A percentile compares a stretch with the other conserved stretches of the same genome.
Conservation (phyloP, 2,888 invertebrate genomes). For the Hypselothyrea guttata region DNA sequence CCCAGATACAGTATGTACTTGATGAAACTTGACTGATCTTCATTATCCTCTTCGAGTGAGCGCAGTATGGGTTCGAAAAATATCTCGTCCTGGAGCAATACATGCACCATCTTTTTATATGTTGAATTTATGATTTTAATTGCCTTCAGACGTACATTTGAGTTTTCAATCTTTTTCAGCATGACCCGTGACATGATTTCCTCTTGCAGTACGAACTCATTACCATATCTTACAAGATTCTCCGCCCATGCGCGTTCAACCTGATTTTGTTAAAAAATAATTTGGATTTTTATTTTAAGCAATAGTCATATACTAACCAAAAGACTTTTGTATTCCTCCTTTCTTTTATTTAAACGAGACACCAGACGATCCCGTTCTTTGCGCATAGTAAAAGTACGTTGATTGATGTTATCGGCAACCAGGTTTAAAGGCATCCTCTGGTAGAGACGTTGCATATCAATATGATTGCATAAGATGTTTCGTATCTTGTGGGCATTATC, state of each 20-base stretch:
- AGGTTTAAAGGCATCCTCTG: slow-evolving; percentile 79
- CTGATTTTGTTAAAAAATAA: too few species aligned
- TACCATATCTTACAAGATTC: slow-evolving; percentile 77
- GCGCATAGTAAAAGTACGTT: slow-evolving; percentile 80
- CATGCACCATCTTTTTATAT: slow-evolving; percentile 78
- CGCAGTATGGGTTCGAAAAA: slow-evolving; percentile 81
- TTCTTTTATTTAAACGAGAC: slow-evolving; percentile 62
- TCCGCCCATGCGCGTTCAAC: slow-evolving; percentile 67
- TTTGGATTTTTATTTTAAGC: background rate
- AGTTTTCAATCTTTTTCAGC: slow-evolving; percentile 79
- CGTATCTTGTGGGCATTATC: slow-evolving; percentile 73
- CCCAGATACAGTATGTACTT: slow-evolving; percentile 79
- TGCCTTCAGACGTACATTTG: slow-evolving; percentile 78
- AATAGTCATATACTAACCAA: too few species aligned
- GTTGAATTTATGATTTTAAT: slow-evolving; percentile 77
- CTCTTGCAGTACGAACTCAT: slow-evolving; percentile 75
- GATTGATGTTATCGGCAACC: slow-evolving; percentile 80
- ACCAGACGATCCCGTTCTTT: slow-evolving; percentile 80
- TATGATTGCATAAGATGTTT: slow-evolving; percentile 76
- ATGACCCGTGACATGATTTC: slow-evolving; percentile 70
- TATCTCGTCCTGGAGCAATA: slow-evolving; percentile 77
- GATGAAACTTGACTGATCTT: slow-evolving; percentile 80
- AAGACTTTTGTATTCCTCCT: slow-evolving; percentile 64
- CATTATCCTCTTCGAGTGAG: slow-evolving; percentile 79
- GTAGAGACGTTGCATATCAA: slow-evolving; percentile 79